These are phyloP conservation scores for Malurus leucopterus DNA, from an alignment of 2,797 vertebrate species.

Conservation along the genomic window DNA sequence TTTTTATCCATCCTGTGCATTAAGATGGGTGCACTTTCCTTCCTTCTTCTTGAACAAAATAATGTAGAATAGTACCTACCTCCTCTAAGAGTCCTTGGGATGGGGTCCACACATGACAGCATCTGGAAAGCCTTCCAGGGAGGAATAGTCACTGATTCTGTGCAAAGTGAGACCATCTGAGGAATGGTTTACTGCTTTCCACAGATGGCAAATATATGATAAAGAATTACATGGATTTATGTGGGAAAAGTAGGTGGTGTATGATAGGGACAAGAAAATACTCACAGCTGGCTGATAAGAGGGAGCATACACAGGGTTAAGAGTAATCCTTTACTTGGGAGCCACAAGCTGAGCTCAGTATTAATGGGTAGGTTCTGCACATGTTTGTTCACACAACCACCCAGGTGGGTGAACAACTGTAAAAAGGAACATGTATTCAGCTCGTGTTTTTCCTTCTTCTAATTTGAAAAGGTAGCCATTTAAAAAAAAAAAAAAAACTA, in stretches of 20 bases:
- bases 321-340: neutral
- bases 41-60: neutral
- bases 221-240: neutral
- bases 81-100: neutral
- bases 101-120: neutral
- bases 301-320: neutral
- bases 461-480: neutral
- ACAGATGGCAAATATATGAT: neutral
- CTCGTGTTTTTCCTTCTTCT: neutral
- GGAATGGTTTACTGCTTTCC: neutral
- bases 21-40: neutral
- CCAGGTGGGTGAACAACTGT: neutral
- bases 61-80: neutral
- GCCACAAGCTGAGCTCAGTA: neutral
- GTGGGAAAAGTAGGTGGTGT: neutral
- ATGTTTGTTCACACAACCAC: neutral
- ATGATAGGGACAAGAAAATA: neutral
- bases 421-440: neutral
- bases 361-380: neutral
- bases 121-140: neutral
- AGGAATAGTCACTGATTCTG: neutral
- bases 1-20: neutral
- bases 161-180: neutral
- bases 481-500: conserved; percentile 26
- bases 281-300: neutral